These are phyloP conservation scores for Pinna nobilis DNA, from an alignment of 1,140 invertebrate species.

Conservation along the genomic window DNA sequence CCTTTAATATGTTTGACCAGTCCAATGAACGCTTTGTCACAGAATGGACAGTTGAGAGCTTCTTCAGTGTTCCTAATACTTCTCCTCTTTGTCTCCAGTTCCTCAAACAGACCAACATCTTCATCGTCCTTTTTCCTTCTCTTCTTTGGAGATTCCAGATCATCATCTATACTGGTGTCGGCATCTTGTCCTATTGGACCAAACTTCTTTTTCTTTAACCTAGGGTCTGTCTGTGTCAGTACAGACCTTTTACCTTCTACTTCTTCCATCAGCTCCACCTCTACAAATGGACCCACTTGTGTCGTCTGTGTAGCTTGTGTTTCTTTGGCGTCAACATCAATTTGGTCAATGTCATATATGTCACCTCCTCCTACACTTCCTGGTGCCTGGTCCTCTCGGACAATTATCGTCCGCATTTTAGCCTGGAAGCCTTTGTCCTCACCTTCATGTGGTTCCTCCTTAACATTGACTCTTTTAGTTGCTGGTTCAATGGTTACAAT, in stretches of 20 bases:
- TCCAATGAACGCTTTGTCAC: conserved; percentile 71
- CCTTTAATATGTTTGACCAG: conserved; percentile 71
- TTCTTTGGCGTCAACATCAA: conserved; percentile 45
- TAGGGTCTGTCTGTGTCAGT: conserved; percentile 69
- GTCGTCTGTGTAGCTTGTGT: conserved; percentile 22
- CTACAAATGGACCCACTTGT: conserved; percentile 64
- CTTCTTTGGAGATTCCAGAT: conserved; percentile 47
- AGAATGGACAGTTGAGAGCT: conserved; percentile 71
- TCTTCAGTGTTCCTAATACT: conserved; percentile 69
- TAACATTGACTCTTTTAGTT: background rate
- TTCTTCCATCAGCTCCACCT: conserved; percentile 67
- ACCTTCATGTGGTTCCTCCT: conserved; percentile 13
- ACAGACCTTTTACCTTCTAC: conserved; percentile 65
- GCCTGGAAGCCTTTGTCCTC: conserved; percentile 10
- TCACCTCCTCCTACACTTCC: conserved; percentile 26
- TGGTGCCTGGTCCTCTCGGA: conserved; percentile 4
- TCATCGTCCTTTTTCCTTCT: conserved; percentile 58
- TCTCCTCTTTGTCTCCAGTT: conserved; percentile 64
- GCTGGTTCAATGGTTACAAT: conserved; percentile 10
- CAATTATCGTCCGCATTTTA: too few relatives aligned
- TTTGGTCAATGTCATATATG: conserved; percentile 53
- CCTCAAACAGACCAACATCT: conserved; percentile 67
- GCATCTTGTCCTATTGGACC: conserved; percentile 62
- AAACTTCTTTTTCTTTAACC: conserved; percentile 70
- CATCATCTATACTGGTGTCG: conserved; percentile 53